phyloP scores from a whole-genome alignment of 2,888 invertebrate genomes.

The Phengaris alcon region DNA sequence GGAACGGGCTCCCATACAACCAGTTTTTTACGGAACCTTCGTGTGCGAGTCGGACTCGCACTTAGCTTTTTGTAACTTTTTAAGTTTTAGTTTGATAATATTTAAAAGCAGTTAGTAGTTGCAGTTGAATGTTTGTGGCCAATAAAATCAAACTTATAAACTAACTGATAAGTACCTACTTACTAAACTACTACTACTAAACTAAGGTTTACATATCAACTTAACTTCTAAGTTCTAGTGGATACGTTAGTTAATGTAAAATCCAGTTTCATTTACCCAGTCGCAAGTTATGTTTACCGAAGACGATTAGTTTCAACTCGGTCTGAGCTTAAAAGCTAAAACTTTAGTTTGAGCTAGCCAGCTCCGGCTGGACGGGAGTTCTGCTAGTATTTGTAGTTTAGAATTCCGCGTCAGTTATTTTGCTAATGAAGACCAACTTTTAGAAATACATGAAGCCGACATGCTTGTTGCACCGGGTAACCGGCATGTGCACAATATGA shows the following conservation, averaged over 20 bases:
- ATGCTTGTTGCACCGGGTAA: neutral
- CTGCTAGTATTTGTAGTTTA: constrained; percentile 6
- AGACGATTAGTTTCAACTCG: neutral
- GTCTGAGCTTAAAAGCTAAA: neutral
- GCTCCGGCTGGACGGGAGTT: neutral
- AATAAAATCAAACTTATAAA: no score
- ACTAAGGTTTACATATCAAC: no score
- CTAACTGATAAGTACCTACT: no score
- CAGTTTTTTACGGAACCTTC: no score
- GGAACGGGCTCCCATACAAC: no score
- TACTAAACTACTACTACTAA: no score
- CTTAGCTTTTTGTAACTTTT: no score
- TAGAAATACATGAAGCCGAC: neutral
- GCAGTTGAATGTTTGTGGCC: no score
- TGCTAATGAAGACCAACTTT: neutral
- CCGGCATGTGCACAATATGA: neutral
- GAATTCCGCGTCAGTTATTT: neutral
- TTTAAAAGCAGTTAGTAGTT: no score
- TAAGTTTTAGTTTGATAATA: no score
- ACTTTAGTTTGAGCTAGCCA: neutral
- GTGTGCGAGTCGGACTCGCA: no score
- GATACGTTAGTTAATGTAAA: neutral
- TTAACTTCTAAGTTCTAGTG: neutral
- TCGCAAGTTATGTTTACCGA: neutral
- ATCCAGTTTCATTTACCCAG: neutral